Percentiles rank a stretch among this genome's conserved stretches.
Conservation (phyloP, 2,888 invertebrate genomes). For the Caenorhabditis panamensis region DNA sequence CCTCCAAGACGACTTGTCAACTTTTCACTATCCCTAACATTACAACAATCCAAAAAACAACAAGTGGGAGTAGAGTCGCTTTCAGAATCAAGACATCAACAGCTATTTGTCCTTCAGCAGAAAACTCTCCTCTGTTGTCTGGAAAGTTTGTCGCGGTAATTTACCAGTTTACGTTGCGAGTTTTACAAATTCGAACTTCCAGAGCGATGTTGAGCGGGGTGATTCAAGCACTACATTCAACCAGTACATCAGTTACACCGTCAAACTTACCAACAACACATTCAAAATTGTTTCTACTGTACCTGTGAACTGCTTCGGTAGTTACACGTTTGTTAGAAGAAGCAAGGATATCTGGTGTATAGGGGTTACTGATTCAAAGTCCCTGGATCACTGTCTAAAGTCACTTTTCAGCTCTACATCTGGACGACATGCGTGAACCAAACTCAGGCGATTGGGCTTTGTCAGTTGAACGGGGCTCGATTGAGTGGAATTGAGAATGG, state of each 20-base stretch:
- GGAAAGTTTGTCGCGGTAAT: not conserved
- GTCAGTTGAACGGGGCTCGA: not conserved
- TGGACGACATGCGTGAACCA: not conserved
- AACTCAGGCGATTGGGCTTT: not conserved
- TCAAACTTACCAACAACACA: too few species aligned
- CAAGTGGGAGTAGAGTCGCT: not conserved
- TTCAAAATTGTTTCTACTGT: too few species aligned
- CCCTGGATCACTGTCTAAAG: too few species aligned
- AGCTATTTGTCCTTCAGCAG: not conserved
- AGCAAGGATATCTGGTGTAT: too few species aligned
- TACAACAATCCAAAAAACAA: not conserved
- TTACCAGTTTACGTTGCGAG: not conserved
- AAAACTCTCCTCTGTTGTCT: not conserved
- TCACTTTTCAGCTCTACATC: not conserved
- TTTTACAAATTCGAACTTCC: not conserved
- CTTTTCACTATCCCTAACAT: not conserved
- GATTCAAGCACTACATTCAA: too few species aligned
- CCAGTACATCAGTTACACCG: too few species aligned
- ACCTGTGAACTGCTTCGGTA: too few species aligned
- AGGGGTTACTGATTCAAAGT: too few species aligned
- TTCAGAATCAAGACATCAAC: not conserved
- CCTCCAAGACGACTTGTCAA: not conserved
- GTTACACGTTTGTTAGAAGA: too few species aligned
- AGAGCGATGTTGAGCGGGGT: not conserved
- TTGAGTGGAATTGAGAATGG: not conserved